Evolutionary conservation across 2,888 invertebrate genomes (phyloP), one percentile per base, ranked within the genome.

Genomic region (Megastigmus dorsalis): DNA sequence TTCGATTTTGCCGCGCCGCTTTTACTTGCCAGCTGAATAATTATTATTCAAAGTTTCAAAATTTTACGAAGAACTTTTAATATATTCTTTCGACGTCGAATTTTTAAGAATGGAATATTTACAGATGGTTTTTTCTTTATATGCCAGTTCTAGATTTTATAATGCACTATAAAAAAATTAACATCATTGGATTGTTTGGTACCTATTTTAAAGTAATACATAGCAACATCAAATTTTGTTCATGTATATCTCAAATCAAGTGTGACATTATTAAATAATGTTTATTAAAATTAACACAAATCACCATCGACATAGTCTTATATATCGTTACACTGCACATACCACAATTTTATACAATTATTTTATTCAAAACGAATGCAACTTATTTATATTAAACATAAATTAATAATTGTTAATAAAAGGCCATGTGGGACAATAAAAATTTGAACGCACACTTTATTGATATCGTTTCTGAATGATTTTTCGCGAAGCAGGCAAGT

Each of bases 381-480:
- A 28, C 4, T 5, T 3, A 52, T 28, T 52, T 4, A 26, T 9
- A n/a, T 23, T 28, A 18, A 26, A 6, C 1, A 52, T 18, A 28
- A 52, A n/a, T n/a, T 28, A 28, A 52, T 28, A 28, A 28, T 52
- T 26, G n/a, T 4, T 2, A 13, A 5, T 5, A 3, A 1, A 1
- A 2, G 9, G 6, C 3, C 26, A 1, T n/a, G 15, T 3, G n/a
- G n/a, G 3, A 28, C 5, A 5, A 38, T 33, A 33, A 33, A 6
- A 38, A 38, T 38, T 13, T 38, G 13, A 38, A 38, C 38, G 13
- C 38, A 38, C 38, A 38, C 13, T 3, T 66, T 33, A 75, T 9
- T 90, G 89, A 78, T 89, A 90, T 74, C 90, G 83, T 77, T 84
- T 89, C 78, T 90, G 90, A 77, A 90, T 89, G 75, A 90, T 89